A percentile compares a stretch with the other conserved stretches of the same genome.
These are phyloP conservation scores for Hyperoplus immaculatus DNA, from an alignment of 2,797 vertebrate genomes.

Conservation along the genomic window DNA sequence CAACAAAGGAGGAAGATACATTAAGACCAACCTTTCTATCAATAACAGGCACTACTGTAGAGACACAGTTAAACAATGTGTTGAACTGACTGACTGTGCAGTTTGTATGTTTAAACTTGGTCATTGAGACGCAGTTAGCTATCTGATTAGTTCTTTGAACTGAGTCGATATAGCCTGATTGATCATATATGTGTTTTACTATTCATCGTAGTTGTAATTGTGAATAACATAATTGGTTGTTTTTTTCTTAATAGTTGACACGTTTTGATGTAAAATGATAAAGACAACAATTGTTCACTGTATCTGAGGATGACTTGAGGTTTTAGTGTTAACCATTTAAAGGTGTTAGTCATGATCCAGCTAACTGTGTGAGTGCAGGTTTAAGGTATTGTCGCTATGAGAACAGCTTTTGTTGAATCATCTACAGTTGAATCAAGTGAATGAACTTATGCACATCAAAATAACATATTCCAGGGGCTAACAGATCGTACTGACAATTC, in stretches of 20 bases:
- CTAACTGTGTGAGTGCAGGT: neutral
- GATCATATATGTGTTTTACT: neutral
- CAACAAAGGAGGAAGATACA: neutral
- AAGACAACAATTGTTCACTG: neutral
- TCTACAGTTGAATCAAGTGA: neutral
- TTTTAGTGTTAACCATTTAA: neutral
- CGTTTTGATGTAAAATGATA: neutral
- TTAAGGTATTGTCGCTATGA: neutral
- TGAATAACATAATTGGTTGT: neutral
- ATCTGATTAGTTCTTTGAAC: neutral
- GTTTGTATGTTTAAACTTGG: neutral
- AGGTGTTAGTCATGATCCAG: neutral
- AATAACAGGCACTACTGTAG: neutral
- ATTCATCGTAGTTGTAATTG: neutral
- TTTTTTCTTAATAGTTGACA: neutral
- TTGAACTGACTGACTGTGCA: neutral
- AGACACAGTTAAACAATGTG: neutral
- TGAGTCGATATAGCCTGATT: neutral
- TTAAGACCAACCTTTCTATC: too few species aligned
- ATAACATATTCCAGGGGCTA: neutral
- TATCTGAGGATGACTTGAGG: neutral
- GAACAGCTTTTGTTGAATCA: neutral
- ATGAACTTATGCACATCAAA: neutral
- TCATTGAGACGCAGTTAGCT: too few species aligned
- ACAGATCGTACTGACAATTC: slow-evolving; percentile 1